Evolutionary conservation across 2,797 vertebrate species (phyloP).

Genomic region (Crotalus adamanteus): DNA sequence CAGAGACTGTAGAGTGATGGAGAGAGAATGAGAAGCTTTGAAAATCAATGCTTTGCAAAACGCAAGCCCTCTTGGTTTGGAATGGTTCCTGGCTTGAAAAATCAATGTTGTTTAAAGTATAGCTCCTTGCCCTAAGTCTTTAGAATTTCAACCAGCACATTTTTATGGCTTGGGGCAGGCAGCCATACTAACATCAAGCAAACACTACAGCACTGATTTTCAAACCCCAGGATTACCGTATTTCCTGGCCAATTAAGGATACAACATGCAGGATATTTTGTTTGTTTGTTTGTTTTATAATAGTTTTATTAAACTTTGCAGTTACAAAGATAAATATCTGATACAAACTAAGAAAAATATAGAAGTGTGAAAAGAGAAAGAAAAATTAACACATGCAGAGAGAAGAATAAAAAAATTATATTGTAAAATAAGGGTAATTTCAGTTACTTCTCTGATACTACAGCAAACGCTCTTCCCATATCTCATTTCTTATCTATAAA

Average conservation of each 20-base stretch:
- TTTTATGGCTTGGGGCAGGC: neutral
- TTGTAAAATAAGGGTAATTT: neutral
- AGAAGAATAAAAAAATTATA: neutral
- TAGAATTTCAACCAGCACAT: neutral
- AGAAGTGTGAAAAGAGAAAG: neutral
- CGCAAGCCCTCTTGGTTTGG: constrained; percentile 39
- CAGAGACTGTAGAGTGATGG: neutral
- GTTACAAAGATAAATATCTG: neutral
- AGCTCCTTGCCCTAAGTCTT: neutral
- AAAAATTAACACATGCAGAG: neutral
- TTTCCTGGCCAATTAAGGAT: neutral
- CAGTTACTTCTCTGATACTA: neutral
- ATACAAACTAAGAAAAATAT: neutral
- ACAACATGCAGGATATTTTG: neutral
- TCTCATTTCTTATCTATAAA: neutral
- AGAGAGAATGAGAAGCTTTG: neutral
- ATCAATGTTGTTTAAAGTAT: neutral
- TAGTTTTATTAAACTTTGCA: neutral
- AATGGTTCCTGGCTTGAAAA: constrained; percentile 37
- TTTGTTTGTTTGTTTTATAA: neutral
- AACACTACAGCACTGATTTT: neutral
- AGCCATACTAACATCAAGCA: neutral
- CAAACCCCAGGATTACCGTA: neutral
- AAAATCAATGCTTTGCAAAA: neutral
- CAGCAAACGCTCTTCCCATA: neutral